Evolutionary conservation across 2,888 invertebrate species (phyloP).

Genomic region (Globia sparganii): DNA sequence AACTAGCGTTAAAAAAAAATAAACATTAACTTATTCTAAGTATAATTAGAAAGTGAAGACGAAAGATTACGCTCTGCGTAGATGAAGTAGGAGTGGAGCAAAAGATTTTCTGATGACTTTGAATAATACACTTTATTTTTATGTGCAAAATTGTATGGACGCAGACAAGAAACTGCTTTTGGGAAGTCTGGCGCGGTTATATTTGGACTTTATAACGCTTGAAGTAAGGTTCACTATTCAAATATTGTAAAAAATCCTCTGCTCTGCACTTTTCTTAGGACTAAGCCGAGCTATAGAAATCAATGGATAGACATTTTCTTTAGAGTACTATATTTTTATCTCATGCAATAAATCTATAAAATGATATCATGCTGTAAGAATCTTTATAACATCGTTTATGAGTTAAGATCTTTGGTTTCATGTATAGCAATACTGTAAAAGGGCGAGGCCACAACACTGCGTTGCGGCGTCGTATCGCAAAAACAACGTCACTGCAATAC

Average conservation of each 20-base stretch:
- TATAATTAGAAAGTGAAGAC: conserved; percentile 53
- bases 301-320: conserved; percentile 29
- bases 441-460: too few species aligned
- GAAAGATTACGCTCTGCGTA: conserved; percentile 18
- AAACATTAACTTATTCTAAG: conserved; percentile 46
- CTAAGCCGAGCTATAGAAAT: conserved; percentile 19
- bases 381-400: conserved; percentile 24
- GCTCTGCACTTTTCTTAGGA: conserved; percentile 3
- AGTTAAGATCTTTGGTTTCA: too few species aligned
- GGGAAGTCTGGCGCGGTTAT: not conserved
- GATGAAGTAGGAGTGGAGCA: not conserved
- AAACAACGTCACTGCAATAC: too few species aligned
- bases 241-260: not conserved
- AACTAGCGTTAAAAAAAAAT: conserved; percentile 58
- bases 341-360: conserved; percentile 47
- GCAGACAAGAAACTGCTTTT: not conserved
- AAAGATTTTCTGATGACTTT: conserved; percentile 4
- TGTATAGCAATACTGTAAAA: too few species aligned
- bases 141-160: not conserved
- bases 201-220: not conserved
- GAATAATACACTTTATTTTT: conserved; percentile 7
- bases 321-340: conserved; percentile 41
- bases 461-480: too few species aligned
- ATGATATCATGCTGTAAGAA: conserved; percentile 38
- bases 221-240: conserved; percentile 1